These are phyloP conservation scores for Pipa parva DNA, from an alignment of 2,113 vertebrate genomes.

Conservation along the genomic window DNA sequence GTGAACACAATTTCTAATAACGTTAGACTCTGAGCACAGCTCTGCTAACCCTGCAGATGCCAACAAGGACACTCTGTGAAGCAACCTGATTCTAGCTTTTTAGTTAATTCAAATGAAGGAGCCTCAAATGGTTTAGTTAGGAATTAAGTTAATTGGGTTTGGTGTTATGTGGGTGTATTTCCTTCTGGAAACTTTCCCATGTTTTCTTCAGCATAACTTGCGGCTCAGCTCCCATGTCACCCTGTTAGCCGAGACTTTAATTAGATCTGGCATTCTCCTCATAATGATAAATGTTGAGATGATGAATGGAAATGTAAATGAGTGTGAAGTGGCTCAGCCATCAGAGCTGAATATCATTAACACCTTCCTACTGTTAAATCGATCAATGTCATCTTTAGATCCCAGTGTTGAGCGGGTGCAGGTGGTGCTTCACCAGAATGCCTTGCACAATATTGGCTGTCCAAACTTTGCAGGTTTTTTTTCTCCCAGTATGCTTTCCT, in stretches of 20 bases:
- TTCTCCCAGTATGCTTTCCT: conserved; percentile 68
- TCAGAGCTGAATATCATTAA: conserved; percentile 89
- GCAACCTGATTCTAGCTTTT: conserved; percentile 49
- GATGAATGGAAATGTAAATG: conserved; percentile 98
- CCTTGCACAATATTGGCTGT: conserved; percentile 60
- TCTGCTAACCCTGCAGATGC: conserved; percentile 6
- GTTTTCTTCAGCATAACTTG: conserved; percentile 65
- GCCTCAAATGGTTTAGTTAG: conserved; percentile 76
- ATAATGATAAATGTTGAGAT: conserved; percentile 89
- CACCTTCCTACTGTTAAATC: conserved; percentile 89
- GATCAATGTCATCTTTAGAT: conserved; percentile 85
- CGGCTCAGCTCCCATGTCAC: conserved; percentile 76
- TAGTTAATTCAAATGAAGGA: conserved; percentile 73
- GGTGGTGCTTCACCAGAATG: conserved; percentile 64
- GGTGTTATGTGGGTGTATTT: conserved; percentile 78
- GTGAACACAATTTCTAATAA: conserved; percentile 45
- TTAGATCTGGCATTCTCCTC: conserved; percentile 94
- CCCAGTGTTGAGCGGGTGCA: conserved; percentile 68
- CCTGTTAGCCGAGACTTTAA: conserved; percentile 92
- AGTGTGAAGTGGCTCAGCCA: conserved; percentile 82
- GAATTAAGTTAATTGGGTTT: conserved; percentile 87
- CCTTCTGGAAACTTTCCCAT: conserved; percentile 76
- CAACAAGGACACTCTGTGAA: conserved; percentile 16
- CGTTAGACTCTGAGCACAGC: conserved; percentile 25
- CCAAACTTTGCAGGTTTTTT: conserved; percentile 54